A percentile compares a stretch with the other conserved stretches of the same genome.
Conservation (phyloP, 2,113 vertebrate genomes). For the Morone saxatilis region DNA sequence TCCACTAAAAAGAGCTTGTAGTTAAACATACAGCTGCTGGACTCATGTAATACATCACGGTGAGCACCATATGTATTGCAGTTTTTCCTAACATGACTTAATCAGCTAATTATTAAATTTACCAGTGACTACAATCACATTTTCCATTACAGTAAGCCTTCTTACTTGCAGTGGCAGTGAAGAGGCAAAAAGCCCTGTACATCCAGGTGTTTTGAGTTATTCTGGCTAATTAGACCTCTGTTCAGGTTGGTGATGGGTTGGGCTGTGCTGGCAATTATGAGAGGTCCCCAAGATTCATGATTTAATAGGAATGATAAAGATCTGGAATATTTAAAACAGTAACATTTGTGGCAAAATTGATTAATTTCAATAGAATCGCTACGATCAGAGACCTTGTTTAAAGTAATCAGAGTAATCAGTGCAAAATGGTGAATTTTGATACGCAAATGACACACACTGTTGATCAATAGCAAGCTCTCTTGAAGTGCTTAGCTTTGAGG, state of each 20-base stretch:
- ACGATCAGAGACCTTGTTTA: too few relatives aligned
- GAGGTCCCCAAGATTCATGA: not conserved
- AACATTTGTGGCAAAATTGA: not conserved
- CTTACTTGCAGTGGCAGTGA: not conserved
- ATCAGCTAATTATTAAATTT: constrained; percentile 53
- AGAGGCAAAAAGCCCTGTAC: not conserved
- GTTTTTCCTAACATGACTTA: constrained; percentile 58
- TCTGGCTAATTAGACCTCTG: not conserved
- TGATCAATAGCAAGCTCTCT: not conserved
- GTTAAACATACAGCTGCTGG: constrained; percentile 31
- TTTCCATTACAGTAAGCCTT: constrained; percentile 53
- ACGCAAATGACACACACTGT: not conserved
- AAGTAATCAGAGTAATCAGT: not conserved
- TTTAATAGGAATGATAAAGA: not conserved
- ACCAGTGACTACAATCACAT: constrained; percentile 20
- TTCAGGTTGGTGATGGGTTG: constrained; percentile 21
- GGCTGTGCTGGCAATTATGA: not conserved
- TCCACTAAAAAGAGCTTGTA: not conserved
- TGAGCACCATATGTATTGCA: constrained; percentile 21
- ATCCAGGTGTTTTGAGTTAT: constrained; percentile 27
- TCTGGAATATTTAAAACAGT: not conserved
- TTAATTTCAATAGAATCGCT: not conserved
- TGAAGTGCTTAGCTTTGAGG: not conserved
- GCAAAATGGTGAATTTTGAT: not conserved
- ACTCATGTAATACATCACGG: constrained; percentile 33